These are phyloP conservation scores for Cathartes aura DNA, from an alignment of 2,113 vertebrate species.

Conservation along the genomic window DNA sequence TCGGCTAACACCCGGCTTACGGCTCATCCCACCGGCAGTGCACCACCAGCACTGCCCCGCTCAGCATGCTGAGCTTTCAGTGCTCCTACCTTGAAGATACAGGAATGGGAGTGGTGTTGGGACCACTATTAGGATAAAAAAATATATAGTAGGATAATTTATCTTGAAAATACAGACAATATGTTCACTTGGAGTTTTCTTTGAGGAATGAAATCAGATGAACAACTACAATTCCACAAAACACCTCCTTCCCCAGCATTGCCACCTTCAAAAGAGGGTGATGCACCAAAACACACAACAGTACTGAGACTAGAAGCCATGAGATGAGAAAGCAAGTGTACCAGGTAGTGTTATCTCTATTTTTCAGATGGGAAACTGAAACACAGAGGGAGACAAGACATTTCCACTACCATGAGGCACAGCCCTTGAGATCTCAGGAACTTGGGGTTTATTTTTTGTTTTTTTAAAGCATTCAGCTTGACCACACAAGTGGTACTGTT, in stretches of 20 bases:
- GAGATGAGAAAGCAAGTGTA: neutral
- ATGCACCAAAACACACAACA: neutral
- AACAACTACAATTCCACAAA: neutral
- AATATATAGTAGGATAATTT: neutral
- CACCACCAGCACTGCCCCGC: neutral
- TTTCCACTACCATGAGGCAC: neutral
- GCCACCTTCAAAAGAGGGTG: neutral
- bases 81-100: neutral
- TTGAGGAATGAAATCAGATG: neutral
- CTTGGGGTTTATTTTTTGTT: rapidly evolving
- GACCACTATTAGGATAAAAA: neutral
- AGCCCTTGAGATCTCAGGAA: neutral
- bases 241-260: neutral
- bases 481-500: neutral
- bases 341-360: neutral
- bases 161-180: neutral
- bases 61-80: neutral
- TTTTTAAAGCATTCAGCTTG: neutral
- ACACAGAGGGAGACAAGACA: neutral
- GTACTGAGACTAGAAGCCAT: neutral
- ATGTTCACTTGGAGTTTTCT: neutral
- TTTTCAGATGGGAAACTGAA: neutral
- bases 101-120: neutral
- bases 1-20: rapidly evolving
- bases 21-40: rapidly evolving